phyloP scores from a whole-genome alignment of 2,113 vertebrate genomes.

The Catharus fuscescens region DNA sequence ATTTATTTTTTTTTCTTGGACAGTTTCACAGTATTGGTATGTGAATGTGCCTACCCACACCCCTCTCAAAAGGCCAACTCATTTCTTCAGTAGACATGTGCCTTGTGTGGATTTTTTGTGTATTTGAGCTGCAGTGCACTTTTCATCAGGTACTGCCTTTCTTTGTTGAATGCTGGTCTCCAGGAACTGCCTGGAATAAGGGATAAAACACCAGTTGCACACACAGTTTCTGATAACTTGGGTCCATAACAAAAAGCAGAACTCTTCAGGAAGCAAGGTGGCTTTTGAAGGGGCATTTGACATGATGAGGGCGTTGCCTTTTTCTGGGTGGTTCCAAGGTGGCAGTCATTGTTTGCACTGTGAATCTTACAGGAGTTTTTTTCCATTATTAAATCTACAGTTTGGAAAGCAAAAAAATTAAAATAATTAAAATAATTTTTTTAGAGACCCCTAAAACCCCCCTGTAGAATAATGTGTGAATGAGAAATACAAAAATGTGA shows the following conservation, averaged over 20 bases:
- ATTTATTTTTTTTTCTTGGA: not conserved
- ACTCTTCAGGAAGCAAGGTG: not conserved
- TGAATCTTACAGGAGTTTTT: not conserved
- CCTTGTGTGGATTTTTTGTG: not conserved
- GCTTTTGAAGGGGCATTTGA: not conserved
- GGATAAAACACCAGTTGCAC: not conserved
- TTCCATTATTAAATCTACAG: not conserved
- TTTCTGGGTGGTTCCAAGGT: not conserved
- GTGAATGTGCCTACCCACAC: not conserved
- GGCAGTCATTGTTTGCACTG: not conserved
- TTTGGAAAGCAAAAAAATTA: not conserved
- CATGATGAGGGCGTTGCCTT: not conserved
- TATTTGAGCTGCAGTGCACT: not conserved
- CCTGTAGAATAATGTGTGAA: not conserved
- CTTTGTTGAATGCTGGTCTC: not conserved
- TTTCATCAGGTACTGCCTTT: not conserved
- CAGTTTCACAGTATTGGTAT: not conserved
- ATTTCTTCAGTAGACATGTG: not conserved
- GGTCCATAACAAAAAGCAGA: not conserved
- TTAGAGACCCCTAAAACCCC: not conserved
- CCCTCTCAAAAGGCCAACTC: not conserved
- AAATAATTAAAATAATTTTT: not conserved
- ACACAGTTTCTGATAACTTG: not conserved
- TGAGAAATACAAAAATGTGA: not conserved
- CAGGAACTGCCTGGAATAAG: not conserved